Evolutionary conservation across 30 jellyfish, hydroid and myxozoan genomes (phyloP).

Genomic region (Euphysa ruthae): DNA sequence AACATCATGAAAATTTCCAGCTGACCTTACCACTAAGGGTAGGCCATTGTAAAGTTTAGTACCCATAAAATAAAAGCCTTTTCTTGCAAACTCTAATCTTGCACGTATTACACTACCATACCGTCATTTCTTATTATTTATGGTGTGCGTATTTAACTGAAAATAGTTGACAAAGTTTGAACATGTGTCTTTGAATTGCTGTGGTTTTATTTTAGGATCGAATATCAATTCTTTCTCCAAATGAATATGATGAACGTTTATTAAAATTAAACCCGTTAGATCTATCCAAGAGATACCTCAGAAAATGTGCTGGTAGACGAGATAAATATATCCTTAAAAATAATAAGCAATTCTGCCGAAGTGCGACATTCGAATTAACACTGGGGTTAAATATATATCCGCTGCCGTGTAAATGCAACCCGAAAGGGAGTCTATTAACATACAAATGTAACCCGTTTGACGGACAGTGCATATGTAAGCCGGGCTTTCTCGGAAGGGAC

Average conservation of each 20-base stretch:
- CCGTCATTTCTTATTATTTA: no score
- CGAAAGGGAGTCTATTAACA: conserved; percentile 2
- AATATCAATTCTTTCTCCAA: not conserved
- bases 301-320: conserved; percentile 34
- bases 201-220: conserved; percentile 43
- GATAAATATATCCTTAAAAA: not conserved
- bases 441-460: conserved; percentile 6
- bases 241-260: not conserved
- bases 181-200: not conserved
- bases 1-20: no score
- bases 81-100: no score
- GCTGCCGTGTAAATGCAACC: conserved; percentile 28
- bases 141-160: no score
- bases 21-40: no score
- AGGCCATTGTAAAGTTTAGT: no score
- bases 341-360: conserved; percentile 16
- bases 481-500: conserved; percentile 18
- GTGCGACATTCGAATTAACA: conserved; percentile 23
- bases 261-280: conserved; percentile 20
- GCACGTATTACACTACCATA: no score
- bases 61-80: no score
- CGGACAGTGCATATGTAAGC: conserved; percentile 21
- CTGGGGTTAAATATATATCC: conserved; percentile 16
- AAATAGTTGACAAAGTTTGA: no score
- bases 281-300: conserved; percentile 15